phyloP scores from a whole-genome alignment of 2,888 invertebrate species.

The Incurvaria masculella region DNA sequence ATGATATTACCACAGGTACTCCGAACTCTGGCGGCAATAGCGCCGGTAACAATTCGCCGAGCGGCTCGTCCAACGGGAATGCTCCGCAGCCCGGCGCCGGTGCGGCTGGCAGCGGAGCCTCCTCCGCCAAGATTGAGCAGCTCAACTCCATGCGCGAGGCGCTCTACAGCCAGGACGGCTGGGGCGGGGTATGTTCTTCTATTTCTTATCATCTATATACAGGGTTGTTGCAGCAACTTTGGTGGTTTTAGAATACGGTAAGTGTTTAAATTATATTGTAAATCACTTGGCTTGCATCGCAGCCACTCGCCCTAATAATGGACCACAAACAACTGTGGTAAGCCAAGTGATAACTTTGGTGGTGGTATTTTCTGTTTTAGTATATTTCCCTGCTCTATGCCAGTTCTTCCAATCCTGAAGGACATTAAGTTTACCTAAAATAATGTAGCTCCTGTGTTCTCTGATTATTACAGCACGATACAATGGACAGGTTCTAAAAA shows the following conservation, averaged over 20 bases:
- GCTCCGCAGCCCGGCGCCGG: conserved; percentile 37
- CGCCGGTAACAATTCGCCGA: conserved; percentile 47
- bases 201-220: conserved; percentile 1
- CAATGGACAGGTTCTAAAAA: neutral
- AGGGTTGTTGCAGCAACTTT: neutral
- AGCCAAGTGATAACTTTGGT: no score
- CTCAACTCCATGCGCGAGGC: conserved; percentile 89
- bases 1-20: neutral
- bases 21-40: conserved; percentile 18
- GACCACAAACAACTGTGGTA: no score
- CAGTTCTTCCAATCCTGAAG: no score
- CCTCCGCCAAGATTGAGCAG: conserved; percentile 82
- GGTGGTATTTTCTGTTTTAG: no score
- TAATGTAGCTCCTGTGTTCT: no score
- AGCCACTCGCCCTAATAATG: no score
- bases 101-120: conserved; percentile 53
- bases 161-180: conserved; percentile 87
- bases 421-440: no score
- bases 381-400: no score
- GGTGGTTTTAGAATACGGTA: neutral
- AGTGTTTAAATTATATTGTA: neutral
- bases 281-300: no score
- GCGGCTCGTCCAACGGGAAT: conserved; percentile 34
- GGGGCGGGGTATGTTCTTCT: conserved; percentile 77
- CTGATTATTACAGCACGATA: no score